Conservation (phyloP, 2,888 invertebrate species). For the Ethmia dodecea region DNA sequence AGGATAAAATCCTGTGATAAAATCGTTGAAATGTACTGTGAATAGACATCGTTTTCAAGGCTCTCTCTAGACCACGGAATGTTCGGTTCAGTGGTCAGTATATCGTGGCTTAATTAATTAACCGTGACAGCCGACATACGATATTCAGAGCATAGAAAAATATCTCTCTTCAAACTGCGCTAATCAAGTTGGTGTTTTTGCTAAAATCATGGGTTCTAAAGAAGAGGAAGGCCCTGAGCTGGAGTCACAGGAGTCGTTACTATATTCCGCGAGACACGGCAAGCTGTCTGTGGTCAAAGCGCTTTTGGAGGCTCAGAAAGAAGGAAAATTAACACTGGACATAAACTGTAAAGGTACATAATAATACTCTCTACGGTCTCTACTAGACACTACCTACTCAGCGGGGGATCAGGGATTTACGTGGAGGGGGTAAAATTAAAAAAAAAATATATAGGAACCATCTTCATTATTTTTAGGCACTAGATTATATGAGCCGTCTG, state of each 20-base stretch:
- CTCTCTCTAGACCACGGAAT: conserved; percentile 2
- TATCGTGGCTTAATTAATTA: conserved; percentile 9
- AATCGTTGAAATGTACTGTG: no score
- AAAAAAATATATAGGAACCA: no score
- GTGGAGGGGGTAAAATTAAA: no score
- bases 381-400: no score
- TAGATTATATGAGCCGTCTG: no score
- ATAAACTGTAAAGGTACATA: conserved; percentile 81
- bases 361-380: not conserved
- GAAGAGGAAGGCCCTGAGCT: conserved; percentile 33
- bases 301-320: conserved; percentile 65
- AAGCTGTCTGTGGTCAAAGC: conserved; percentile 74
- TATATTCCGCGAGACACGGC: conserved; percentile 80
- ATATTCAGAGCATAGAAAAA: conserved; percentile 10
- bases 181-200: not conserved
- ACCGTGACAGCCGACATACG: conserved; percentile 14
- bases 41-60: conserved; percentile 8
- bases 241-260: conserved; percentile 76
- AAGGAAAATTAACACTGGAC: conserved; percentile 74
- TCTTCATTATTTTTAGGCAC: no score
- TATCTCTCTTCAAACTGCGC: not conserved
- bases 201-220: conserved; percentile 34
- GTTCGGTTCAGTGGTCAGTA: conserved; percentile 10
- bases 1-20: no score
- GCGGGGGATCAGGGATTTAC: no score